Conservation (phyloP, 1,140 invertebrate species). For the fruit fly (Drosophila melanogaster) region DNA sequence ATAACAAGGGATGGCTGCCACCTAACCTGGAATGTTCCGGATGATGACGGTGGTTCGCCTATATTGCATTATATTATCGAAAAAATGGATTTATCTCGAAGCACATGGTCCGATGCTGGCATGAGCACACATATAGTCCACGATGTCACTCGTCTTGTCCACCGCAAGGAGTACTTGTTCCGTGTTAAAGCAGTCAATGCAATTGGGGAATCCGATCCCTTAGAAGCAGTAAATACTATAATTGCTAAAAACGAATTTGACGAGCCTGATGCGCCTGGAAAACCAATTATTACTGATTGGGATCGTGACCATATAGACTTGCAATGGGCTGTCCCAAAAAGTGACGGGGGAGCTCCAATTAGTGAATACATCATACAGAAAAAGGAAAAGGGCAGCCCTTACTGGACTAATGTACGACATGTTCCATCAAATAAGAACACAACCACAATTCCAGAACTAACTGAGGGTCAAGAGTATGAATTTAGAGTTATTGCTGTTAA, state of each 20-base stretch:
- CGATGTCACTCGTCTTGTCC: conserved; percentile 93
- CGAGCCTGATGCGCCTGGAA: conserved; percentile 95
- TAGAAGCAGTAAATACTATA: conserved; percentile 93
- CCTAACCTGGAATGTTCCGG: conserved; percentile 92
- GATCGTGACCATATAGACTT: conserved; percentile 96
- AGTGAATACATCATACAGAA: conserved; percentile 98
- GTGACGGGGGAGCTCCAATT: conserved; percentile 95
- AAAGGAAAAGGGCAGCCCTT: conserved; percentile 97
- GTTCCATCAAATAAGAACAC: conserved; percentile 92
- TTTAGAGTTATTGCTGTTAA: conserved; percentile 98
- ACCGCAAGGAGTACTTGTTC: conserved; percentile 97
- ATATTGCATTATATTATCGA: conserved; percentile 98
- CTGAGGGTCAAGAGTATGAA: conserved; percentile 97
- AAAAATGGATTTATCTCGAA: conserved; percentile 97
- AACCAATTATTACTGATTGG: conserved; percentile 95
- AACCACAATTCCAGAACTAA: conserved; percentile 93
- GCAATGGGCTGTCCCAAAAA: conserved; percentile 93
- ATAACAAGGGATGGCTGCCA: conserved; percentile 96
- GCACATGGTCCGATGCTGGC: conserved; percentile 97
- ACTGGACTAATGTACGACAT: conserved; percentile 95
- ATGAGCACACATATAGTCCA: conserved; percentile 93
- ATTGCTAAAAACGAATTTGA: conserved; percentile 98
- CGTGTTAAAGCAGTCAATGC: conserved; percentile 96
- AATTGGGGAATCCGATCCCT: conserved; percentile 96
- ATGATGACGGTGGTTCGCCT: conserved; percentile 96